A percentile compares a stretch with the other conserved stretches of the same genome.
These are phyloP conservation scores for Ceratosolen solmsi DNA, from an alignment of 1,140 invertebrate species.

Conservation along the genomic window DNA sequence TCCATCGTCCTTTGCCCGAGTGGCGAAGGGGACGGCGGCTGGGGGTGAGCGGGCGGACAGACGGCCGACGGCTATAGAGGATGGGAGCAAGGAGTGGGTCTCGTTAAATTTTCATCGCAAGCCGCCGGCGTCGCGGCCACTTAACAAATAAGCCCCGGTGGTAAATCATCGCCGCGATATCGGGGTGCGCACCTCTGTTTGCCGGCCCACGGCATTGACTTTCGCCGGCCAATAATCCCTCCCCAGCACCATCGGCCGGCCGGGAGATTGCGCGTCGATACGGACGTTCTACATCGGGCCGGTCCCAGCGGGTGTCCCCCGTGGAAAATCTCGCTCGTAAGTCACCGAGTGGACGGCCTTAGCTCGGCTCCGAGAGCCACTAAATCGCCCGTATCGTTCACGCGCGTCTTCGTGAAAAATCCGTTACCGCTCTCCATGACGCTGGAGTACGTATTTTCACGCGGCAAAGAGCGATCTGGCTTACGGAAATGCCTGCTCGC, in stretches of 20 bases:
- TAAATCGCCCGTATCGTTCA: neutral
- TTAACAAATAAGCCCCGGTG: neutral
- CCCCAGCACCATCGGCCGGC: neutral
- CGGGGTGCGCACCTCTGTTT: neutral
- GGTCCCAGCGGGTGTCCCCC: too few species aligned
- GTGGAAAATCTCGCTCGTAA: neutral
- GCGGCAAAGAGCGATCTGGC: too few species aligned
- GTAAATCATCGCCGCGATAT: neutral
- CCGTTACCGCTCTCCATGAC: neutral
- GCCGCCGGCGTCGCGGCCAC: neutral
- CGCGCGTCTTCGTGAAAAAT: neutral
- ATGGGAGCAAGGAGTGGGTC: neutral
- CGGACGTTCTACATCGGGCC: too few species aligned
- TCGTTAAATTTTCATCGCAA: conserved; percentile 7
- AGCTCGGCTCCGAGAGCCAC: conserved; percentile 4
- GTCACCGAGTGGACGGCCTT: neutral
- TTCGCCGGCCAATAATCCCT: neutral
- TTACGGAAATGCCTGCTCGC: neutral
- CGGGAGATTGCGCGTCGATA: too few species aligned
- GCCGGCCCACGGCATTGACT: conserved; percentile 9
- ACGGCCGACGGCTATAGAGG: too few species aligned
- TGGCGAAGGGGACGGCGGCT: too few species aligned
- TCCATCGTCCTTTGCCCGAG: neutral
- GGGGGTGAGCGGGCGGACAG: too few species aligned
- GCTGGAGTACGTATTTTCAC: neutral